Percentiles rank a stretch among this genome's conserved stretches.
phyloP scores from a whole-genome alignment of 2,888 invertebrate genomes.

The Laothoe populi region DNA sequence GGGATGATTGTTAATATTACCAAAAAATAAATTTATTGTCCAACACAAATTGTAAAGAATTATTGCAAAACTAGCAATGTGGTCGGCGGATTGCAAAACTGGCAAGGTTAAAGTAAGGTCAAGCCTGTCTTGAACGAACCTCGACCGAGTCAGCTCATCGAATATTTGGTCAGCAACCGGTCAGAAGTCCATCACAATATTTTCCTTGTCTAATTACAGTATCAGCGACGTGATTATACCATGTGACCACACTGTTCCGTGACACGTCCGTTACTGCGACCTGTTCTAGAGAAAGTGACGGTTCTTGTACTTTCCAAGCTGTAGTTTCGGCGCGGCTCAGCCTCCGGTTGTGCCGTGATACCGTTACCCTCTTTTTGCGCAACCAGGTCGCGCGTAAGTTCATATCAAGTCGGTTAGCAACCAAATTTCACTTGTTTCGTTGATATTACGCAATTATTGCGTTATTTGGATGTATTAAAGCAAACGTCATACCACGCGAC shows the following conservation, averaged over 20 bases:
- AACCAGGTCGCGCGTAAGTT: constrained; percentile 69
- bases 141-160: constrained; percentile 41
- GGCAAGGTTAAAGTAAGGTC: constrained; percentile 48
- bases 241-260: constrained; percentile 46
- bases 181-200: constrained; percentile 44
- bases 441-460: constrained; percentile 45
- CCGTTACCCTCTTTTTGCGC: constrained; percentile 74
- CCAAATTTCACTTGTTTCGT: constrained; percentile 57
- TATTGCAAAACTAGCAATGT: constrained; percentile 26
- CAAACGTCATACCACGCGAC: constrained; percentile 24
- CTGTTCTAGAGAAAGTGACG: constrained; percentile 80
- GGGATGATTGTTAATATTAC: constrained; percentile 24
- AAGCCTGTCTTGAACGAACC: constrained; percentile 43
- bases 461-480: constrained; percentile 32
- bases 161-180: constrained; percentile 40
- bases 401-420: constrained; percentile 55
- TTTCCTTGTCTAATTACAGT: constrained; percentile 42
- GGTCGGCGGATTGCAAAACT: constrained; percentile 40
- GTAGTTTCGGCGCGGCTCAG: constrained; percentile 56
- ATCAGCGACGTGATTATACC: constrained; percentile 32
- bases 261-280: constrained; percentile 58
- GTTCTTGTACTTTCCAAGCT: constrained; percentile 78
- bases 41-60: constrained; percentile 19
- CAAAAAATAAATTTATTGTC: constrained; percentile 23
- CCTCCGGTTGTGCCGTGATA: constrained; percentile 52